Evolutionary conservation across 2,888 invertebrate species (phyloP), one percentile per base, ranked within the genome.

Genomic region (Deilephila elpenor): DNA sequence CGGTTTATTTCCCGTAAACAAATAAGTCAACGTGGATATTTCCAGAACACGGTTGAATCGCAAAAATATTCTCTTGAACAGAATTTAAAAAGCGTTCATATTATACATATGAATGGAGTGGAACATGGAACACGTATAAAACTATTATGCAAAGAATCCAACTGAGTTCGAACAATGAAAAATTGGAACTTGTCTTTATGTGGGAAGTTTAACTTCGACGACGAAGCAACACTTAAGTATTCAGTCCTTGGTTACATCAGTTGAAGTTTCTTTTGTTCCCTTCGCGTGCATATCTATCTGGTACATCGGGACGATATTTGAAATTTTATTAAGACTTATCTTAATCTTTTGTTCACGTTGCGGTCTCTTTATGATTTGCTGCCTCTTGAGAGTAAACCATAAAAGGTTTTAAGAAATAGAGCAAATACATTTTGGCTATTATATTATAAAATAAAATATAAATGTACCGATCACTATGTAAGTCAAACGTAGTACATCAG

Each of bases 61-160:
- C 85, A 86, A 86, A 86, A 83, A 82, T 83, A 81, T 84, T 85
- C 80, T 82, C 85, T 85, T 83, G 83, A 83, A 78, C 78, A 77
- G 81, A 85, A 84, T 86, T 84, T 83, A 82, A 83, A 85, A 76
- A 83, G 82, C 79, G 81, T 86, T 82, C 84, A 81, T 87, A 87
- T 86, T 85, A 84, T 86, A 83, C 83, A 82, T 83, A 84, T 78
- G 82, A 87, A 86, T 86, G 80, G 83, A 84, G 76, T 78, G 79
- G 81, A 83, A 89, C 85, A 86, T 88, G 86, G 86, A 89, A 89
- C 87, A 85, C 84, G 85, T 88, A 90, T 91, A 91, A 89, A 91
- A 91, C 90, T 88, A 89, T 93, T 91, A 92, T 90, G 89, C 87
- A 88, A 91, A 91, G 88, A 80, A 84, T 86, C 78, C 76, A 86